These are phyloP conservation scores for Carapus acus DNA, from an alignment of 2,797 vertebrate genomes.

Conservation along the genomic window DNA sequence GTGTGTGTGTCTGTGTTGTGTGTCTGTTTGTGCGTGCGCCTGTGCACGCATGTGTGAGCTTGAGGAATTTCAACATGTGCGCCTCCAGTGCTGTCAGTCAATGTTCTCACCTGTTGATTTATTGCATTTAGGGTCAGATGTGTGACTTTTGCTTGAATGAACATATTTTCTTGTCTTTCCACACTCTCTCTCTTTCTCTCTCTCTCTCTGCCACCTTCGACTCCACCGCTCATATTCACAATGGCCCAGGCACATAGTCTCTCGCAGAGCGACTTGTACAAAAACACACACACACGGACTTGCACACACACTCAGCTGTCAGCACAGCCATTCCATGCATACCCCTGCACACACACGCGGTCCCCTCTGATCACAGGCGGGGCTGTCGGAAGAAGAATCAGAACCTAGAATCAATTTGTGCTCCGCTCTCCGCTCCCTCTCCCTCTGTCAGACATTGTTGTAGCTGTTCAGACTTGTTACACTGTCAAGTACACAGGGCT, in stretches of 20 bases:
- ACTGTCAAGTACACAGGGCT: constrained; percentile 45
- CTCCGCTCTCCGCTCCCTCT: constrained; percentile 18
- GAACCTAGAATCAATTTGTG: constrained; percentile 21
- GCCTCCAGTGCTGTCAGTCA: constrained; percentile 28
- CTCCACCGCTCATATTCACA: constrained; percentile 2
- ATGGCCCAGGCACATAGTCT: constrained; percentile 3
- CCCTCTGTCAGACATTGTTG: constrained; percentile 40
- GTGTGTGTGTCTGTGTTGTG: constrained; percentile 29
- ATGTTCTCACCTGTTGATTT: constrained; percentile 22
- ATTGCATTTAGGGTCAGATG: background rate
- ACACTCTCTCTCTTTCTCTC: background rate
- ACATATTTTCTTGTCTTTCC: constrained; percentile 1
- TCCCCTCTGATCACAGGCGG: constrained; percentile 32
- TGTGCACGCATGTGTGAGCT: constrained; percentile 11
- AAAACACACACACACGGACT: constrained; percentile 11
- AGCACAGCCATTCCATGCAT: constrained; percentile 39
- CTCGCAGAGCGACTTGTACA: background rate
- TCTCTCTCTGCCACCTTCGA: constrained; percentile 1
- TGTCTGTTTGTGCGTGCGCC: constrained; percentile 28
- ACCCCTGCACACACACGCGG: constrained; percentile 28
- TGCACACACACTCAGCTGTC: constrained; percentile 38
- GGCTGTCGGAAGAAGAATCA: constrained; percentile 35
- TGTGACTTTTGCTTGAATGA: constrained; percentile 8
- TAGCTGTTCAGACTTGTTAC: constrained; percentile 65
- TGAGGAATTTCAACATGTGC: background rate